Conservation (phyloP, 2,797 vertebrate species). For the Zenarchopterus dispar region DNA sequence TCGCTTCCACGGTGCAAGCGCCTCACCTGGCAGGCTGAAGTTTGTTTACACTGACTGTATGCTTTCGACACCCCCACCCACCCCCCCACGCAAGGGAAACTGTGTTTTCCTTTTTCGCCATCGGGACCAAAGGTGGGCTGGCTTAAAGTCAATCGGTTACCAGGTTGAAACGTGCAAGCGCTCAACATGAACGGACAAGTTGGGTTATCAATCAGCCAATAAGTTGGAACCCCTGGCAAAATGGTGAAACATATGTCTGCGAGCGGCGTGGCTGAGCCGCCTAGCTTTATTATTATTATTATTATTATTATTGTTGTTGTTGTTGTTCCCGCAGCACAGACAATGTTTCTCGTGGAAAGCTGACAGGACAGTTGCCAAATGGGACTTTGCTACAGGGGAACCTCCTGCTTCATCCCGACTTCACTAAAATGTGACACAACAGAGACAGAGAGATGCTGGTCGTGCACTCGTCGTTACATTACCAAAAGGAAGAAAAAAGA, state of each 20-base stretch:
- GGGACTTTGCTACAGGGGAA: slow-evolving; percentile 64
- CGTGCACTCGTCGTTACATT: slow-evolving; percentile 26
- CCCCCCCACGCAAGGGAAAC: too few relatives aligned
- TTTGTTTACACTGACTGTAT: slow-evolving; percentile 67
- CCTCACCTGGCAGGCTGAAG: slow-evolving; percentile 39
- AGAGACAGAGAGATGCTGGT: slow-evolving; percentile 58
- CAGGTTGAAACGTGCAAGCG: slow-evolving; percentile 25
- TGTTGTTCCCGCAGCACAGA: slow-evolving; percentile 32
- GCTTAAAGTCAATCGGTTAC: slow-evolving; percentile 4
- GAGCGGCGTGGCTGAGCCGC: slow-evolving; percentile 16
- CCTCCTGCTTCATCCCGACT: slow-evolving; percentile 73
- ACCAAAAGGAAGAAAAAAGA: slow-evolving; percentile 9
- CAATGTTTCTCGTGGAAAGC: slow-evolving; percentile 46
- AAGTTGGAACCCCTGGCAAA: slow-evolving; percentile 34
- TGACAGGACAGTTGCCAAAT: slow-evolving; percentile 72
- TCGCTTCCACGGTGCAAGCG: neutral
- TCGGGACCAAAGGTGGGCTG: slow-evolving; percentile 31
- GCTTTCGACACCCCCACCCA: too few relatives aligned
- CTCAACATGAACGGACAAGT: slow-evolving; percentile 14
- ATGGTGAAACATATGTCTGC: slow-evolving; percentile 51
- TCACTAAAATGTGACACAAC: slow-evolving; percentile 68
- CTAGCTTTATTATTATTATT: too few relatives aligned
- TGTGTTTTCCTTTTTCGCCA: neutral
- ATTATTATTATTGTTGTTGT: neutral
- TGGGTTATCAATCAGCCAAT: slow-evolving; percentile 20